phyloP scores from a whole-genome alignment of 2,113 vertebrate species.

The Eudorcas thomsonii region DNA sequence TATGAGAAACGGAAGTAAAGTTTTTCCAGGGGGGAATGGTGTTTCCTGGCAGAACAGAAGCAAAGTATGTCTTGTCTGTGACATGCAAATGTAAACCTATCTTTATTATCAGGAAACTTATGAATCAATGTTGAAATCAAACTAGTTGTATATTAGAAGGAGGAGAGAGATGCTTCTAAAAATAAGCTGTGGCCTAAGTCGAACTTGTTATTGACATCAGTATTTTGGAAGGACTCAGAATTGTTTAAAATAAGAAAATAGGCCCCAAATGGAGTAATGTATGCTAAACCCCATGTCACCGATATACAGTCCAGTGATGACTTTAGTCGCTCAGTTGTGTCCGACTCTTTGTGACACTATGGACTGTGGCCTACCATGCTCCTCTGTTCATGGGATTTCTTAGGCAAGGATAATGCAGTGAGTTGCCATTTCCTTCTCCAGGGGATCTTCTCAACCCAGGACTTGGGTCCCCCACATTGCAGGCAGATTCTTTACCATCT shows the following conservation, averaged over 20 bases:
- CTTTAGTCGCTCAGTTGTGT: neutral
- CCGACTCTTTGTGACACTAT: rapidly evolving
- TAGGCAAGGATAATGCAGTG: neutral
- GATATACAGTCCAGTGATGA: neutral
- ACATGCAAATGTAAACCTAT: neutral
- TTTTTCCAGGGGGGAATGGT: rapidly evolving
- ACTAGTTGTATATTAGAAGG: neutral
- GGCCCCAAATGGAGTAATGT: neutral
- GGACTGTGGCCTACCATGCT: neutral
- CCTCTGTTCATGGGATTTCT: neutral
- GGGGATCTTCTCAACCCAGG: neutral
- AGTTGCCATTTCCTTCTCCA: neutral
- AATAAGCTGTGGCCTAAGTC: neutral
- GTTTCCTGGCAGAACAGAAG: neutral
- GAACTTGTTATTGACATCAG: neutral
- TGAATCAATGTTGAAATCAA: neutral
- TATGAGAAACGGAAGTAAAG: neutral
- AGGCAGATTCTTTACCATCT: neutral
- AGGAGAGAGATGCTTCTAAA: neutral
- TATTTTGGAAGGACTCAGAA: neutral
- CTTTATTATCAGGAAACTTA: neutral
- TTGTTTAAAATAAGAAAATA: neutral
- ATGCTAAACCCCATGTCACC: neutral
- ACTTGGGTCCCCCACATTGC: neutral
- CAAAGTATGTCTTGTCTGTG: neutral